Percentiles rank a stretch among this genome's conserved stretches.
These are phyloP conservation scores for Clusia tigrina DNA, from an alignment of 2,888 invertebrate genomes.

Conservation along the genomic window DNA sequence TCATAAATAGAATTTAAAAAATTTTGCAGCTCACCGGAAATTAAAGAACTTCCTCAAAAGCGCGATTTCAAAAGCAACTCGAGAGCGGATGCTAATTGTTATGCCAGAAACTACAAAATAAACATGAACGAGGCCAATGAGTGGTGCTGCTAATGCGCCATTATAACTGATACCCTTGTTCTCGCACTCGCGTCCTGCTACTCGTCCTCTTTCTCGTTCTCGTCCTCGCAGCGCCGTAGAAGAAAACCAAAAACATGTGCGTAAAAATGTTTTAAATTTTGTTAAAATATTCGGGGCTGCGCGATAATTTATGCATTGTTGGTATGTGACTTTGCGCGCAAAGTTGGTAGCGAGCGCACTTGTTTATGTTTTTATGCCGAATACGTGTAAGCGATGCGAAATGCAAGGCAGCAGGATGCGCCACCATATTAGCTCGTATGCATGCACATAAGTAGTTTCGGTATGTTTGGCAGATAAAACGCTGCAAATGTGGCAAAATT, in stretches of 20 bases:
- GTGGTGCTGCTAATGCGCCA: too few relatives aligned
- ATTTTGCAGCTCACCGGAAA: neutral
- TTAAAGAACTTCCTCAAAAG: conserved; percentile 19
- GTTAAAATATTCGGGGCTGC: conserved; percentile 2
- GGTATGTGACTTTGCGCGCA: neutral
- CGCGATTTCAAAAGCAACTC: conserved; percentile 8
- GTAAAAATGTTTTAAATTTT: conserved; percentile 9
- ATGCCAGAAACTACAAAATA: conserved; percentile 10
- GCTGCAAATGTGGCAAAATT: neutral
- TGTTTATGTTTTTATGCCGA: conserved; percentile 6
- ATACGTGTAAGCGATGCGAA: conserved; percentile 3
- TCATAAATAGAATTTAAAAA: neutral
- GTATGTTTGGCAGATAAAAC: neutral
- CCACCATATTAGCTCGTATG: neutral
- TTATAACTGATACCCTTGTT: too few relatives aligned
- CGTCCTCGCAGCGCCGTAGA: too few relatives aligned
- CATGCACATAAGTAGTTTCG: neutral
- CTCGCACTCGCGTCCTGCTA: too few relatives aligned
- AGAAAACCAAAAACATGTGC: too few relatives aligned
- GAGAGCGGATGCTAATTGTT: conserved; percentile 15
- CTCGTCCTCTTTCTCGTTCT: too few relatives aligned
- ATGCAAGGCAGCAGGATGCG: neutral
- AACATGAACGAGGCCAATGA: too few relatives aligned
- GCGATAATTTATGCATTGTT: neutral
- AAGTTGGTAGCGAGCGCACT: neutral